Evolutionary conservation across 2,797 vertebrate species (phyloP), one percentile per base, ranked within the genome.

Genomic region (Coendou prehensilis): DNA sequence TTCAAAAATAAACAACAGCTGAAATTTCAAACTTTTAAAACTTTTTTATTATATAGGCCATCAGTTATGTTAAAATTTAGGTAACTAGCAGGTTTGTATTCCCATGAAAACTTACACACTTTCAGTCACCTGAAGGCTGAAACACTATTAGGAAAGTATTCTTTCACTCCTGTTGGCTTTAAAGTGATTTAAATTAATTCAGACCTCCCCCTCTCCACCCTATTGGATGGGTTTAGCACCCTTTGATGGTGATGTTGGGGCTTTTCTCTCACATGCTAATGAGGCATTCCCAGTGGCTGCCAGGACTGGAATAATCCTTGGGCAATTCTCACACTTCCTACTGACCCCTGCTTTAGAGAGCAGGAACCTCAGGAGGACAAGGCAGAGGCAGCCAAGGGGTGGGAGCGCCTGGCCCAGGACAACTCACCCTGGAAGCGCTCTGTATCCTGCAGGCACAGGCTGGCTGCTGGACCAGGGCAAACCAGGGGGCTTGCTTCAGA

Each of bases 201-300:
- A 83, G 93, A 26, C 75, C 90, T 95, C 64, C 64, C n/a, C 79
- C 78, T 94, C 88, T 95, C 69, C 30, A 67, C 41, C 54, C 87
- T 61, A 67, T 50, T 97, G 96, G 89, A 91, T 73, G 78, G 95
- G 54, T 94, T 97, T 93, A 91, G 76, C 79, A 91, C 79, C 79
- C 97, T 98, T 97, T 96, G 98, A 98, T 97, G 79, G 95, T 96
- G 94, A 96, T 97, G 94, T 97, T 96, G 92, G 87, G 95, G 93
- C 93, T 97, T 97, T 96, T 94, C 96, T 98, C 97, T 98, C 98
- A 98, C 92, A 98, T 98, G 96, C 94, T 97, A 98, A 98, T 98
- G 92, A 98, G 59, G 57, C 87, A 93, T 96, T 98, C 96, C 92
- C 93, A 97, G 92, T 86, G 93, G 54, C 50, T 89, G 82, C 96